These are phyloP conservation scores for Lacerta agilis DNA, from an alignment of 2,797 vertebrate genomes.

Conservation along the genomic window DNA sequence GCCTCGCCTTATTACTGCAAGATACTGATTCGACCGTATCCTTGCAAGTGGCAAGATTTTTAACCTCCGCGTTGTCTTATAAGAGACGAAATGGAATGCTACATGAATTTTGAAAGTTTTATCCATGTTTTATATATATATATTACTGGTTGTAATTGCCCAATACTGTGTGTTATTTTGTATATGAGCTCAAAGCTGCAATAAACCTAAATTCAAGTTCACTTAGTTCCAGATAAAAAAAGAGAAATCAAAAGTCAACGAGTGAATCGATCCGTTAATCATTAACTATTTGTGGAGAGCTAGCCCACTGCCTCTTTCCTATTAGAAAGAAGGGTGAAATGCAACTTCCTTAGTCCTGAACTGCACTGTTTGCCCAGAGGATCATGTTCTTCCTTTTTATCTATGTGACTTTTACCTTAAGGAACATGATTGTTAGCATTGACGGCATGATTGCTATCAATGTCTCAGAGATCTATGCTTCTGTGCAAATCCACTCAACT, in stretches of 20 bases:
- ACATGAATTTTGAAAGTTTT: no score
- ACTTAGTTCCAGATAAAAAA: background rate
- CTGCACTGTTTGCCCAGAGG: background rate
- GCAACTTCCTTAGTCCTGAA: rapidly evolving
- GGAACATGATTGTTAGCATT: background rate
- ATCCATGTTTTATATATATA: no score
- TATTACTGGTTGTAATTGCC: no score
- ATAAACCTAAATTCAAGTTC: no score
- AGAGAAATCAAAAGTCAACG: background rate
- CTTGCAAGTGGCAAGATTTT: no score
- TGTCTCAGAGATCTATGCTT: background rate
- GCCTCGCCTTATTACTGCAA: no score
- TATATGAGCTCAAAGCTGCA: no score
- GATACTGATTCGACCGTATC: no score
- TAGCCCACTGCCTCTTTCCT: rapidly evolving
- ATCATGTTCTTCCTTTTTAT: background rate
- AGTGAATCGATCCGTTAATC: background rate
- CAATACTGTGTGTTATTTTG: no score
- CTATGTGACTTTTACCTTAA: background rate
- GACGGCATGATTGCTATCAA: background rate
- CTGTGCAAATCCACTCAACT: no score
- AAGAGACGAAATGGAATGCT: no score
- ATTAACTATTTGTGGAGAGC: background rate
- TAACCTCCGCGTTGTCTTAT: no score
- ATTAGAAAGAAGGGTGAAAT: background rate